phyloP scores from a whole-genome alignment of 2,797 vertebrate genomes.

The Sylvilagus floridanus region DNA sequence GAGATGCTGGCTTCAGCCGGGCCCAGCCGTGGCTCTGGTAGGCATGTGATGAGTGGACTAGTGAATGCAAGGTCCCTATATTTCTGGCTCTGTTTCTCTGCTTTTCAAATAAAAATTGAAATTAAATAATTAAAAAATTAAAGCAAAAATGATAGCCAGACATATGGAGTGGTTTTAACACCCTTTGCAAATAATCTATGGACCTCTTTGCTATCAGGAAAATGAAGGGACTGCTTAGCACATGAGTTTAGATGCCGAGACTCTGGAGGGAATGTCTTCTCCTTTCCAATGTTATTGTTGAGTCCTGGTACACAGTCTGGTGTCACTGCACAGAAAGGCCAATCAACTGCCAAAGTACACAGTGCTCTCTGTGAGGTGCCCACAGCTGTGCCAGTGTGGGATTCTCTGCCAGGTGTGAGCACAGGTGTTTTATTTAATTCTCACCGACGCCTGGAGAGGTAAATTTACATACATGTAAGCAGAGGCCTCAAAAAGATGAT shows the following conservation, averaged over 20 bases:
- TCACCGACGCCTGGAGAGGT: not conserved
- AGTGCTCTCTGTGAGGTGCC: not conserved
- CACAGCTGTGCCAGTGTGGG: too few species aligned
- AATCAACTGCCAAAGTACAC: fast-evolving
- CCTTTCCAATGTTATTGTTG: not conserved
- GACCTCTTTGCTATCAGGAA: not conserved
- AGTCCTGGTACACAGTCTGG: fast-evolving
- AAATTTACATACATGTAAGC: not conserved
- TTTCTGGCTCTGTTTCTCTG: too few species aligned
- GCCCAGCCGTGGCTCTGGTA: too few species aligned
- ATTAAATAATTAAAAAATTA: too few species aligned
- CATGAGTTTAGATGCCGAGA: not conserved
- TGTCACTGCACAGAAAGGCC: not conserved
- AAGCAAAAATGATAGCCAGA: too few species aligned
- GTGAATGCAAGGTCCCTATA: too few species aligned
- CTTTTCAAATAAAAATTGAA: too few species aligned
- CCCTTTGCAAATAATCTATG: not conserved
- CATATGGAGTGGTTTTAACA: not conserved
- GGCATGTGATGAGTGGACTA: too few species aligned
- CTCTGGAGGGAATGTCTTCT: too few species aligned
- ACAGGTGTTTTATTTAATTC: not conserved
- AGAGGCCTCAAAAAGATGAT: not conserved
- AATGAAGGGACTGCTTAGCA: not conserved
- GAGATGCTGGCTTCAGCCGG: too few species aligned
- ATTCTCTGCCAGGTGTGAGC: not conserved